Conservation (phyloP, 2,113 vertebrate species). For the Bufo gargarizans region DNA sequence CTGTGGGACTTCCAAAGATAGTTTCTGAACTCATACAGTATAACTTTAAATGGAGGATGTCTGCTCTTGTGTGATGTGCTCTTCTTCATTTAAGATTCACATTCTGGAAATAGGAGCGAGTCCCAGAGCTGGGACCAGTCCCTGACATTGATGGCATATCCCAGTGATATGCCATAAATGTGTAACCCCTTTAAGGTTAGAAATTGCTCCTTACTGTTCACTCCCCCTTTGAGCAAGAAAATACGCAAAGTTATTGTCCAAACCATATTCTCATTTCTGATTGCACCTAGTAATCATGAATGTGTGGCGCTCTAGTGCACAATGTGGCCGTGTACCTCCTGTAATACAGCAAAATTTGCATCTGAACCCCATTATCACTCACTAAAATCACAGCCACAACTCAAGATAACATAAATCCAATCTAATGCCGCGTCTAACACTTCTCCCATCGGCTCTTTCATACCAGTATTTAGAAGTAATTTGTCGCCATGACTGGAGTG, state of each 20-base stretch:
- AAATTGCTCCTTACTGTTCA: neutral
- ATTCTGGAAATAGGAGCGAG: too few species aligned
- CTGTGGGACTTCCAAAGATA: too few species aligned
- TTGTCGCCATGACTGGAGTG: conserved; percentile 53
- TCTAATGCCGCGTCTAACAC: conserved; percentile 34
- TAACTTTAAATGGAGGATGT: too few species aligned
- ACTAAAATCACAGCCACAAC: conserved; percentile 36
- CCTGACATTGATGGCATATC: too few species aligned
- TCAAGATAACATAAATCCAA: conserved; percentile 50
- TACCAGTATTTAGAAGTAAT: conserved; percentile 56
- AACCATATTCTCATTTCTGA: neutral
- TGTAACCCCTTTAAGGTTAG: too few species aligned
- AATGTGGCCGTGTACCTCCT: neutral
- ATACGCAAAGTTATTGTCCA: neutral
- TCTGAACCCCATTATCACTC: conserved; percentile 31
- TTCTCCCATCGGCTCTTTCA: conserved; percentile 37
- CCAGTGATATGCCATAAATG: too few species aligned
- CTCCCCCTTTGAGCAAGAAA: neutral
- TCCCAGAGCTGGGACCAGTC: too few species aligned
- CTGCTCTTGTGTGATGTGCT: too few species aligned
- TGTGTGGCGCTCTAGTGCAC: neutral
- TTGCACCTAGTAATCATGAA: conserved; percentile 5
- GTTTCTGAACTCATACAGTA: too few species aligned
- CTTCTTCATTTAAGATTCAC: too few species aligned
- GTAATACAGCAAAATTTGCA: conserved; percentile 42